These are phyloP conservation scores for Crematogaster levior DNA, from an alignment of 2,888 invertebrate genomes.

Conservation along the genomic window DNA sequence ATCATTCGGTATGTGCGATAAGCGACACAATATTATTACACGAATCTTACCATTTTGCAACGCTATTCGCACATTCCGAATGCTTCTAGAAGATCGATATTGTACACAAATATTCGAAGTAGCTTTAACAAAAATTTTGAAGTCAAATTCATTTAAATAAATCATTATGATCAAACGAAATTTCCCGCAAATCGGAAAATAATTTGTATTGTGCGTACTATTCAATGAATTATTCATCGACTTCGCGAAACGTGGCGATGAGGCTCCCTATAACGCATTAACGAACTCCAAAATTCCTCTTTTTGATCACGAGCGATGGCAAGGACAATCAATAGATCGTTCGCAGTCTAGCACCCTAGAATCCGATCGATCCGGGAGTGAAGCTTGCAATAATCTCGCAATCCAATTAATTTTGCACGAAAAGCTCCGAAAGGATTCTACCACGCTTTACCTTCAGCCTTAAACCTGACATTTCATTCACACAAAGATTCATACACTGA, in stretches of 20 bases:
- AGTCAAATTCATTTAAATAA: background rate
- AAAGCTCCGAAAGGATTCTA: background rate
- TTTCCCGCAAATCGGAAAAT: background rate
- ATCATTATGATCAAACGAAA: background rate
- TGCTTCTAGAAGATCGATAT: background rate
- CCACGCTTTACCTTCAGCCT: background rate
- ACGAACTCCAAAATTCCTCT: background rate
- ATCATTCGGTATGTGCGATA: conserved; percentile 20
- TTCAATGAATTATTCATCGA: conserved; percentile 12
- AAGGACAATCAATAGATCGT: conserved; percentile 44
- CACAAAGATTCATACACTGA: background rate
- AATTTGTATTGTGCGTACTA: background rate
- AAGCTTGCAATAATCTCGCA: conserved; percentile 29
- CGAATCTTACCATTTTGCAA: conserved; percentile 16
- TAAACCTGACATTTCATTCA: background rate
- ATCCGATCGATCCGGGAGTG: conserved; percentile 36
- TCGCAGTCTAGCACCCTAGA: conserved; percentile 68
- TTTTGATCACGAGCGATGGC: conserved; percentile 41
- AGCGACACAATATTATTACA: conserved; percentile 12
- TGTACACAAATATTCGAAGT: background rate
- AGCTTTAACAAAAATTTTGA: conserved; percentile 22
- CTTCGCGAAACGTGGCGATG: conserved; percentile 7
- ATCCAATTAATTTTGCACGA: conserved; percentile 2
- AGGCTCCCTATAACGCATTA: conserved; percentile 38
- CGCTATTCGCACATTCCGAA: conserved; percentile 27